Conservation (phyloP, 2,888 invertebrate genomes). For the Gymnoscelis rufifasciata region DNA sequence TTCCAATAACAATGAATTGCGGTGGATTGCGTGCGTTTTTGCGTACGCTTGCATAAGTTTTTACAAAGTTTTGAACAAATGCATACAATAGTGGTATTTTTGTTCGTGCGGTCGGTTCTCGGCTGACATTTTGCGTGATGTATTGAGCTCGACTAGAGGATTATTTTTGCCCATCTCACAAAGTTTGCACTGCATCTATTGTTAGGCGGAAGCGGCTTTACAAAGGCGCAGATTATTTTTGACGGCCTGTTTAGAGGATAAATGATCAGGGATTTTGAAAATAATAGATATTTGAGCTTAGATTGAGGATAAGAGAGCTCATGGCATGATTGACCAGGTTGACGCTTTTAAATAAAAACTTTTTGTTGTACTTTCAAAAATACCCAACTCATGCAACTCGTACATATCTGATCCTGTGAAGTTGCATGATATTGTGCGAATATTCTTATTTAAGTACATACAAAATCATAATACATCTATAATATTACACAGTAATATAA, state of each 20-base stretch:
- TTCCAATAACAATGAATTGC: conserved; percentile 40
- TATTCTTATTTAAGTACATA: too few species aligned
- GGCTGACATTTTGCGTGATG: conserved; percentile 76
- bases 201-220: conserved; percentile 72
- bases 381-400: too few species aligned
- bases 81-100: conserved; percentile 72
- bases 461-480: too few species aligned
- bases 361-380: too few species aligned
- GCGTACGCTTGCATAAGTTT: conserved; percentile 75
- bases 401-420: too few species aligned
- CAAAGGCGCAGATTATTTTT: conserved; percentile 70
- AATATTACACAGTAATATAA: too few species aligned
- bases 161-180: conserved; percentile 78
- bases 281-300: conserved; percentile 42
- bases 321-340: conserved; percentile 2
- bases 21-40: conserved; percentile 42
- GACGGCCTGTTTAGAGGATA: conserved; percentile 52
- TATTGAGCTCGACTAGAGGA: conserved; percentile 71
- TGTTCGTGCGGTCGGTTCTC: conserved; percentile 70
- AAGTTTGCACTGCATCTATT: conserved; percentile 76
- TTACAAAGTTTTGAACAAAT: conserved; percentile 70
- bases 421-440: too few species aligned
- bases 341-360: too few species aligned
- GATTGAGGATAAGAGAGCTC: conserved; percentile 6
- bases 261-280: conserved; percentile 59